Conservation (phyloP, 2,113 vertebrate genomes). For the Oenanthe melanoleuca region DNA sequence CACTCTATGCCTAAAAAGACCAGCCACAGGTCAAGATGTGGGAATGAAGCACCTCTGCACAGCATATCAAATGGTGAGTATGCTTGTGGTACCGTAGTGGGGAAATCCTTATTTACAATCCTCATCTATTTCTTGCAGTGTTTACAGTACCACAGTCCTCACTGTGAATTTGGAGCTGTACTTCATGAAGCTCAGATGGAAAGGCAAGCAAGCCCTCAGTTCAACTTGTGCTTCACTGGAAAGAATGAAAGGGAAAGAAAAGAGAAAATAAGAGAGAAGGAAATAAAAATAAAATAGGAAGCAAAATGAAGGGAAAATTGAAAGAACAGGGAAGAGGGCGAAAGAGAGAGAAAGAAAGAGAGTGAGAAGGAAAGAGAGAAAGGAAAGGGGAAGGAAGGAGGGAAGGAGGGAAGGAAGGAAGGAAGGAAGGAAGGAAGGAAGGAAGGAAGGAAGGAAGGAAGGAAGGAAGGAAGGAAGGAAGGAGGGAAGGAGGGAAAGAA, state of each 20-base stretch:
- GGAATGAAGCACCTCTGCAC: background rate
- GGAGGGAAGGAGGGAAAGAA: too few species aligned
- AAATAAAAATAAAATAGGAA: background rate
- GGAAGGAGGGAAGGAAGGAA: background rate
- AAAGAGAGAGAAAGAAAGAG: background rate
- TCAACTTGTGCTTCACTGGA: background rate
- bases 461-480: too few species aligned
- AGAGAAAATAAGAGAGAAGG: background rate
- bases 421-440: too few species aligned
- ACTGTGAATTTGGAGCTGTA: background rate
- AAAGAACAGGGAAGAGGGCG: background rate
- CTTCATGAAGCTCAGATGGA: background rate
- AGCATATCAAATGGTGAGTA: background rate
- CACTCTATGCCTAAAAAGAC: background rate
- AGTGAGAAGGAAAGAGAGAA: rapidly evolving
- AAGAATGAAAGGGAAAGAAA: background rate
- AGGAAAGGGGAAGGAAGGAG: too few species aligned
- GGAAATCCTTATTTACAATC: background rate
- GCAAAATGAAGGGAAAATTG: background rate
- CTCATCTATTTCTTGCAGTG: background rate
- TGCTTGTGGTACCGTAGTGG: background rate
- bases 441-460: too few species aligned
- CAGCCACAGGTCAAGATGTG: background rate
- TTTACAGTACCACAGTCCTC: background rate
- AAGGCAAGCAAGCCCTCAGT: background rate